Percentiles rank a stretch among this genome's conserved stretches.
These are phyloP conservation scores for Hormiphora californensis DNA, from an alignment of 37 sponge, comb jelly and placozoan species.

Conservation along the genomic window DNA sequence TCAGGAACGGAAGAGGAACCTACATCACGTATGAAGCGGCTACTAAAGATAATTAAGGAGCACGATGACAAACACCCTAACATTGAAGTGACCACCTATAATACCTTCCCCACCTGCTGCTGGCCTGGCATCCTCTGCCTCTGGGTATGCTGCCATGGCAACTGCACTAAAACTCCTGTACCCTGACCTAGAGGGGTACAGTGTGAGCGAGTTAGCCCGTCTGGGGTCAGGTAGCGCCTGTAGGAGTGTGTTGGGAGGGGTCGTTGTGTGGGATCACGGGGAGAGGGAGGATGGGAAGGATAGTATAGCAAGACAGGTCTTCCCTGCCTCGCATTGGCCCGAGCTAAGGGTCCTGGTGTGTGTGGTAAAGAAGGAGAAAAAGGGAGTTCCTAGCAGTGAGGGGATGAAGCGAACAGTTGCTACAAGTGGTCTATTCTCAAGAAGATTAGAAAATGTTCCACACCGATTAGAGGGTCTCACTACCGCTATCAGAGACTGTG, in stretches of 20 bases:
- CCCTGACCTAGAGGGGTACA: neutral
- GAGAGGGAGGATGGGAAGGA: constrained; percentile 68
- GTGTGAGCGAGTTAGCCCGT: constrained; percentile 55
- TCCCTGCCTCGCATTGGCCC: constrained; percentile 83
- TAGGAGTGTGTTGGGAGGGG: constrained; percentile 90
- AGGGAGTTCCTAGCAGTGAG: constrained; percentile 75
- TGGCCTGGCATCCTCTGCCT: constrained; percentile 97
- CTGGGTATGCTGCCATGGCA: constrained; percentile 76
- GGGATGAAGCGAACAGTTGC: constrained; percentile 85
- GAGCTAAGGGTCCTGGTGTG: constrained; percentile 84
- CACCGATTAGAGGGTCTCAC: constrained; percentile 73
- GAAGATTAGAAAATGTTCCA: constrained; percentile 61
- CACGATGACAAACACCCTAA: neutral
- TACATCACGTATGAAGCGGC: no score
- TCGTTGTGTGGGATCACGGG: constrained; percentile 91
- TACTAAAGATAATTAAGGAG: no score
- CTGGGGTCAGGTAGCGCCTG: constrained; percentile 98
- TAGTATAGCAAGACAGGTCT: constrained; percentile 79
- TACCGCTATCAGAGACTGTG: constrained; percentile 66
- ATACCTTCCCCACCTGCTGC: constrained; percentile 93
- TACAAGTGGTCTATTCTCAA: constrained; percentile 77
- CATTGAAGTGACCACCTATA: neutral
- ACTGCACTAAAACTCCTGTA: constrained; percentile 18
- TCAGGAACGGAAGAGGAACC: no score
- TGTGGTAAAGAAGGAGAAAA: constrained; percentile 86